Evolutionary conservation across 2,797 vertebrate species (phyloP), one percentile per base, ranked within the genome.

Genomic region (Esox lucius): DNA sequence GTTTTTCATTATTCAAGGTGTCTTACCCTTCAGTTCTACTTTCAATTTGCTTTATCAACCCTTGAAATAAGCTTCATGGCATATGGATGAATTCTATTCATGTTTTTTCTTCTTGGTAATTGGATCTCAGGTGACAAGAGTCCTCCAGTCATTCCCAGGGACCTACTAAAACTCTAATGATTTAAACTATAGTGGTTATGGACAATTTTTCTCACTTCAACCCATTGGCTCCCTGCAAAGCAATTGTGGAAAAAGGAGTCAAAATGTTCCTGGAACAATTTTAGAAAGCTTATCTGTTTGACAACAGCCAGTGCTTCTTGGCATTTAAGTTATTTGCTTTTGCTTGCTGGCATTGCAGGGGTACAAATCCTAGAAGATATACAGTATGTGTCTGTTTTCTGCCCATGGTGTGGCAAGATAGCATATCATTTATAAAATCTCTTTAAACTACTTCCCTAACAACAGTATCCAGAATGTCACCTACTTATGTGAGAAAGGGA

Each of bases 121-220:
- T 90, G 87, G 83, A 85, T 87, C 84, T 87, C 84, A 90, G 83
- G 88, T 90, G 89, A 89, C 68, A 75, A n/a, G 73, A 81, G 76
- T 84, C 81, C 70, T 49, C 62, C 24, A 85, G 82, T 73, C 73
- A 68, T 81, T 91, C 67, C 81, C 69, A 78, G 51, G 4, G 64
- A 70, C 78, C 84, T 77, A 64, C 66, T 81, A 87, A 75, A 78
- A 80, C 75, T 75, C 71, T 62, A 78, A 82, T 86, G 80, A 85
- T 88, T 89, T 76, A 80, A 79, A 71, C 72, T 77, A 77, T 77
- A 83, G 84, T 84, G 79, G n/a, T 59, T n/a, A 24, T 22, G 56
- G 56, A 11, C 75, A 75, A 35, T 84, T 66, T 72, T 73, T 12
- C 68, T 77, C 35, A 8, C 65, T 77, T 74, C 74, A 79, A 26